These are phyloP conservation scores for Rotaria magnacalcarata DNA, from an alignment of 2,888 invertebrate species.

Conservation along the genomic window DNA sequence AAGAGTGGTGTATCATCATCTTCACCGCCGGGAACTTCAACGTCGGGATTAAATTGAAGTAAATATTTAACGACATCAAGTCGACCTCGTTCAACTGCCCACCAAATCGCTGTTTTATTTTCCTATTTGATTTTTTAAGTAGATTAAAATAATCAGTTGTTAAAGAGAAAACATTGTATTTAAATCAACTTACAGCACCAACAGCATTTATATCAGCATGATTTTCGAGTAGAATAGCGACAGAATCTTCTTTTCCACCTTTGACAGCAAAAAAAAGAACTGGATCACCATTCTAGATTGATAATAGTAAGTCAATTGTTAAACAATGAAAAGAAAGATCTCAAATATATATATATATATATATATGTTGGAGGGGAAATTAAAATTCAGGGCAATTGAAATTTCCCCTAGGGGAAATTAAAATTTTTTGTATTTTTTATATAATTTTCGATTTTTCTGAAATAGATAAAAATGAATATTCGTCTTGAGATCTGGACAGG, in stretches of 20 bases:
- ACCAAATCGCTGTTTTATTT: conserved; percentile 87
- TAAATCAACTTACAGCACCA: conserved; percentile 68
- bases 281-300: conserved; percentile 76
- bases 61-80: conserved; percentile 74
- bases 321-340: too few relatives aligned
- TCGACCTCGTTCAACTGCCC: conserved; percentile 91
- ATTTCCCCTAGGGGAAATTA: too few relatives aligned
- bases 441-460: too few relatives aligned
- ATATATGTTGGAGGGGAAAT: too few relatives aligned
- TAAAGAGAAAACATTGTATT: background rate
- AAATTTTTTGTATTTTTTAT: too few relatives aligned
- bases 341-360: too few relatives aligned
- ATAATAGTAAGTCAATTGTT: background rate
- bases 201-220: conserved; percentile 91
- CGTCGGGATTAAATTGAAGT: conserved; percentile 81
- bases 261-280: conserved; percentile 92
- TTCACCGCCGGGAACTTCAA: conserved; percentile 67
- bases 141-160: background rate
- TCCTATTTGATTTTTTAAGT: conserved; percentile 64
- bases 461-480: too few relatives aligned
- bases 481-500: too few relatives aligned
- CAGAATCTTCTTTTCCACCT: conserved; percentile 83
- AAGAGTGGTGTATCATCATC: conserved; percentile 46
- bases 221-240: conserved; percentile 83
- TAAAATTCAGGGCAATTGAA: too few relatives aligned